Conservation (phyloP, 1,140 invertebrate species). For the Monochamus saltuarius region DNA sequence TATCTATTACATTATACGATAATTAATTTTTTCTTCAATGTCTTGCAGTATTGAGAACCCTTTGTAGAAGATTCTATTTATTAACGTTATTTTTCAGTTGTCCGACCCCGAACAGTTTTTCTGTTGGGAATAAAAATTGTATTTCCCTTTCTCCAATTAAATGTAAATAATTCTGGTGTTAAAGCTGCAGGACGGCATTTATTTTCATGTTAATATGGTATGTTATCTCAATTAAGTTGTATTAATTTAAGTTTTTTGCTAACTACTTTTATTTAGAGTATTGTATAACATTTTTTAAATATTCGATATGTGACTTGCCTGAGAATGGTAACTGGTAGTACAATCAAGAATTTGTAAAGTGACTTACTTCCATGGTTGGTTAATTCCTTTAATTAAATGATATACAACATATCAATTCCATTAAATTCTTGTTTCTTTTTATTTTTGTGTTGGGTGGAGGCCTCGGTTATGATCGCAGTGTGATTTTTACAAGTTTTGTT, state of each 20-base stretch:
- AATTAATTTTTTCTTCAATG: no score
- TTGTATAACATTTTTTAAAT: slow-evolving; percentile 14
- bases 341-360: slow-evolving; percentile 30
- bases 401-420: background rate
- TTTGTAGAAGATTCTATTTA: no score
- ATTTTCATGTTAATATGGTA: slow-evolving; percentile 20
- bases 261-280: background rate
- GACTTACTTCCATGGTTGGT: slow-evolving; percentile 28
- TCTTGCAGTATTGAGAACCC: background rate
- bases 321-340: slow-evolving; percentile 27
- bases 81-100: slow-evolving; percentile 4
- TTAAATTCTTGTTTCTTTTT: no score
- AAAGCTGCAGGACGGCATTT: slow-evolving; percentile 27
- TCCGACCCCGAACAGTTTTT: slow-evolving; percentile 3
- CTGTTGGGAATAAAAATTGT: background rate
- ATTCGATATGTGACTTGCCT: slow-evolving; percentile 31
- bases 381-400: slow-evolving; percentile 13
- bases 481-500: no score
- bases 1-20: background rate
- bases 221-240: slow-evolving; percentile 14
- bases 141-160: slow-evolving; percentile 1
- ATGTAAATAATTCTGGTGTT: slow-evolving; percentile 6
- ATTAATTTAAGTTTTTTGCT: background rate
- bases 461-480: no score
- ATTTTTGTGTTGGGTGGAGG: no score